Percentiles rank a stretch among this genome's conserved stretches.
These are phyloP conservation scores for Eulithis prunata DNA, from an alignment of 2,888 invertebrate species.

Conservation along the genomic window DNA sequence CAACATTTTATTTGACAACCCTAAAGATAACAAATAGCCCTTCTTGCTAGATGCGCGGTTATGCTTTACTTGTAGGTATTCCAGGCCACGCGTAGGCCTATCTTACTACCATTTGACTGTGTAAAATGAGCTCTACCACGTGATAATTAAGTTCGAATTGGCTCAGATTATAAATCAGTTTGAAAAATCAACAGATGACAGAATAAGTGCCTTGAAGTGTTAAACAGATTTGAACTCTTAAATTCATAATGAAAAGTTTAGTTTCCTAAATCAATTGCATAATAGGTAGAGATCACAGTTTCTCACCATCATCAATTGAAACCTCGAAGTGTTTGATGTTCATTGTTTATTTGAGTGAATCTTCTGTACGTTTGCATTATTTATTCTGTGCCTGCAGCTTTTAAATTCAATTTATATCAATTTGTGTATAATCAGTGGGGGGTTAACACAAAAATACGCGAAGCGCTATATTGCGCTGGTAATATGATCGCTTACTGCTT, in stretches of 20 bases:
- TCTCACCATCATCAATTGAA: no score
- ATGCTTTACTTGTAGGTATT: conserved; percentile 56
- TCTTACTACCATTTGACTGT: conserved; percentile 1
- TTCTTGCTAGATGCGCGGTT: conserved; percentile 51
- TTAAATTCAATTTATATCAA: conserved; percentile 84
- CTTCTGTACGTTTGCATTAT: background rate
- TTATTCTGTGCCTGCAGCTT: conserved; percentile 58
- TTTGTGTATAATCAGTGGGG: conserved; percentile 80
- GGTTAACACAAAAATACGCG: conserved; percentile 77
- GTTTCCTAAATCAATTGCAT: no score
- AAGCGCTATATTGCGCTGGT: conserved; percentile 60
- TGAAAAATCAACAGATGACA: background rate
- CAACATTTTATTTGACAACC: conserved; percentile 51
- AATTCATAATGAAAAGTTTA: no score
- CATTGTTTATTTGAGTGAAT: conserved; percentile 10
- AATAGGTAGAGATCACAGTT: no score
- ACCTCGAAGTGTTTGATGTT: no score
- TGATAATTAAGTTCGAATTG: background rate
- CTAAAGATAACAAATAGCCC: conserved; percentile 71
- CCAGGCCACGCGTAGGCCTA: conserved; percentile 47
- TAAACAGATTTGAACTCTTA: no score
- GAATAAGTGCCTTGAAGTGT: no score
- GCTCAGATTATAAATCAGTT: background rate
- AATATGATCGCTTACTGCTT: conserved; percentile 64
- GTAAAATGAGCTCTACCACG: conserved; percentile 5